Conservation (phyloP, 1,140 invertebrate species). For the Trichoplusia ni region DNA sequence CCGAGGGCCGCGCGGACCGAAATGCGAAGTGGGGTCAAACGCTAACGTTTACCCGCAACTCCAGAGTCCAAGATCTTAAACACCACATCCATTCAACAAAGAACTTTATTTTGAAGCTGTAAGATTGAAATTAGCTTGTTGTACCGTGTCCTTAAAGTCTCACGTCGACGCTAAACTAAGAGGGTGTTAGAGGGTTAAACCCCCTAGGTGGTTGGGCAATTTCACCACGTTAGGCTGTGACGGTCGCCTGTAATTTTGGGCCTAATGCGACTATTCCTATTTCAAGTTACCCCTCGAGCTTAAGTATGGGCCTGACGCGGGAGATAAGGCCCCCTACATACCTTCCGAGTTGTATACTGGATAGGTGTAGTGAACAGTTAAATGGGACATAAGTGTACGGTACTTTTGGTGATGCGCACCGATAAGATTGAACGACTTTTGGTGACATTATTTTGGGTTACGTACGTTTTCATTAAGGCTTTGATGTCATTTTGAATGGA, state of each 20-base stretch:
- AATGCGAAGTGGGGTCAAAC: conserved; percentile 78
- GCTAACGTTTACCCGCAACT: conserved; percentile 59
- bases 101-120: conserved; percentile 19
- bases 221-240: conserved; percentile 79
- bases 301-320: conserved; percentile 68
- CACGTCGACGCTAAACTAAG: conserved; percentile 36
- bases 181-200: conserved; percentile 59
- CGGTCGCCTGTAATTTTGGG: conserved; percentile 78
- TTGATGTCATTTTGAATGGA: too few species aligned
- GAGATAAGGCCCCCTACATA: conserved; percentile 64
- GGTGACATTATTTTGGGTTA: too few species aligned
- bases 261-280: conserved; percentile 80
- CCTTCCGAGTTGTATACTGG: conserved; percentile 26
- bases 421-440: conserved; percentile 2
- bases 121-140: conserved; percentile 36
- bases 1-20: conserved; percentile 50
- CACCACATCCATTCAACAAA: conserved; percentile 17
- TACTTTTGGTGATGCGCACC: background rate
- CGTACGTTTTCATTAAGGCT: too few species aligned
- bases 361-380: conserved; percentile 46
- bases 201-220: conserved; percentile 72
- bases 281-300: conserved; percentile 70
- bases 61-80: conserved; percentile 44
- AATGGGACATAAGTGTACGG: conserved; percentile 22
- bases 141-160: conserved; percentile 26